phyloP scores from a whole-genome alignment of 2,888 invertebrate species.

The Hylaea fasciaria region DNA sequence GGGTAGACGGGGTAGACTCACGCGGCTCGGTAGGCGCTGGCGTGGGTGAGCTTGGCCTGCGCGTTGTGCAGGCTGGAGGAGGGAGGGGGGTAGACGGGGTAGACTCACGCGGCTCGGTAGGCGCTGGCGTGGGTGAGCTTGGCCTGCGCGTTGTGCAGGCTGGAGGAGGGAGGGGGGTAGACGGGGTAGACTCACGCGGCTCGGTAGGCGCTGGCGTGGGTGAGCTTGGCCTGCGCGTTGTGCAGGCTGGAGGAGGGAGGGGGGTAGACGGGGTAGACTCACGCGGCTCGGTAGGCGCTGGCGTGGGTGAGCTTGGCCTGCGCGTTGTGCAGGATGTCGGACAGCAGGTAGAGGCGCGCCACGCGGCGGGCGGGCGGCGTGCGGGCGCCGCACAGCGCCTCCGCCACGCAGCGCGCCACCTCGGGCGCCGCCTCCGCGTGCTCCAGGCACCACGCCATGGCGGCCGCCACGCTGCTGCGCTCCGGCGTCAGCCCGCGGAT shows the following conservation, averaged over 20 bases:
- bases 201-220: conserved; percentile 97
- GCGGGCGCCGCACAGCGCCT: conserved; percentile 90
- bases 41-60: too few species aligned
- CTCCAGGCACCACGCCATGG: conserved; percentile 99
- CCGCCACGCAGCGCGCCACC: conserved; percentile 95
- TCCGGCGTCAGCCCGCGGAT: conserved; percentile 93
- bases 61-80: too few species aligned
- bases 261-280: conserved; percentile 67
- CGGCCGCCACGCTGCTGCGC: conserved; percentile 93
- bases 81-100: too few species aligned
- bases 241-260: too few species aligned
- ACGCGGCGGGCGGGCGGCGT: conserved; percentile 95
- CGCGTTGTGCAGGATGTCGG: conserved; percentile 98
- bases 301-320: conserved; percentile 98
- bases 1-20: too few species aligned
- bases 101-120: too few species aligned
- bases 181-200: conserved; percentile 87
- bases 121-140: too few species aligned
- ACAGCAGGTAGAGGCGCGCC: conserved; percentile 96
- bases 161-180: too few species aligned
- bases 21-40: too few species aligned
- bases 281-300: conserved; percentile 95
- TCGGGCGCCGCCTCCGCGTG: conserved; percentile 99
- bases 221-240: conserved; percentile 98
- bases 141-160: too few species aligned